phyloP scores from a whole-genome alignment of 2,888 invertebrate genomes.

The Sisyra terminalis region DNA sequence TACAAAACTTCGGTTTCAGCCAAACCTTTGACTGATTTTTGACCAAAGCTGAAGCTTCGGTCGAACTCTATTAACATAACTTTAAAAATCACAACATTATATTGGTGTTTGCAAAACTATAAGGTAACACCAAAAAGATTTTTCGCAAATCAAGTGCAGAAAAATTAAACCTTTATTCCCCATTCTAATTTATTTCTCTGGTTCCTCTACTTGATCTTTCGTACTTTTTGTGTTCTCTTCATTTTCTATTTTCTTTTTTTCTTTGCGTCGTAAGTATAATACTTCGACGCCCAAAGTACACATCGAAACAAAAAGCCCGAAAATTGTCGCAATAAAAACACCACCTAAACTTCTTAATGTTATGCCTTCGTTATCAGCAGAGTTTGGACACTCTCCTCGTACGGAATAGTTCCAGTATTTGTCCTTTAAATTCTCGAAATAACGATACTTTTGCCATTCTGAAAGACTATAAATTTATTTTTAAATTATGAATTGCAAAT shows the following conservation, averaged over 20 bases:
- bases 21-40: too few relatives aligned
- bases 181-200: too few relatives aligned
- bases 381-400: constrained; percentile 49
- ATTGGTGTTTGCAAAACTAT: too few relatives aligned
- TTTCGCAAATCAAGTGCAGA: too few relatives aligned
- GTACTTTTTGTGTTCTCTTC: too few relatives aligned
- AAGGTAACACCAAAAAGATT: too few relatives aligned
- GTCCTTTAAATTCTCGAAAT: constrained; percentile 57
- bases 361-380: constrained; percentile 74
- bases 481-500: constrained; percentile 1
- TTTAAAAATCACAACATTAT: too few relatives aligned
- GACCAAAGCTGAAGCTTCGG: too few relatives aligned
- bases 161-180: too few relatives aligned
- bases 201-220: too few relatives aligned
- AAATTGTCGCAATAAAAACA: constrained; percentile 78
- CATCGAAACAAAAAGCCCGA: constrained; percentile 72
- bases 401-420: constrained; percentile 76
- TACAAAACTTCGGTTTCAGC: too few relatives aligned
- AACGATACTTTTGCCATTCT: constrained; percentile 70
- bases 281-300: constrained; percentile 68
- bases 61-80: too few relatives aligned
- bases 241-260: constrained; percentile 23
- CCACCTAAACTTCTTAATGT: constrained; percentile 80
- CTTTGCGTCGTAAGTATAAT: constrained; percentile 50
- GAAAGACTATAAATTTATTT: constrained; percentile 32